phyloP scores from a whole-genome alignment of 2,113 vertebrate genomes.

The Opisthocomus hoazin region DNA sequence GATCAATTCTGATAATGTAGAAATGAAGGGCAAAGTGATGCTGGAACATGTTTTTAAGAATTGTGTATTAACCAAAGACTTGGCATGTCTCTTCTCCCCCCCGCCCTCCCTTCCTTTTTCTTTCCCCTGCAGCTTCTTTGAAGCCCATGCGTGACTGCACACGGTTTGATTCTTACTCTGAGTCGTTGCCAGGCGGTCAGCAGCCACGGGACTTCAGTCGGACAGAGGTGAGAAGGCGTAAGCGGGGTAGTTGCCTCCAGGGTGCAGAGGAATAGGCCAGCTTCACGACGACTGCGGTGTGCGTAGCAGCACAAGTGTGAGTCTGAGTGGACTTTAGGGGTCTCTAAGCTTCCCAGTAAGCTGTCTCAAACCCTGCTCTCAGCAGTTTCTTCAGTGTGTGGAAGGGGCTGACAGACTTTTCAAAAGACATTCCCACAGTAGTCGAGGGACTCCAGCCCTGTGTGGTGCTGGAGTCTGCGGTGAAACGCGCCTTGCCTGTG shows the following conservation, averaged over 20 bases:
- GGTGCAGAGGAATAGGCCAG: neutral
- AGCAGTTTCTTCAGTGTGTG: neutral
- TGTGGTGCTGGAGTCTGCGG: neutral
- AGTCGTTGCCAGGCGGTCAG: constrained; percentile 58
- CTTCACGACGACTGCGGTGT: neutral
- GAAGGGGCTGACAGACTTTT: neutral
- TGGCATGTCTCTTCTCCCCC: neutral
- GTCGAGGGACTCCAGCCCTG: neutral
- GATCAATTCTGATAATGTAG: neutral
- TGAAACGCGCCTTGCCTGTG: neutral
- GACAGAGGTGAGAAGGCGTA: constrained; percentile 64
- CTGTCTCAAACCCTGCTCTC: neutral
- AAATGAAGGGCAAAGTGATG: neutral
- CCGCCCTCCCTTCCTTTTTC: neutral
- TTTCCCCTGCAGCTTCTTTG: constrained; percentile 62
- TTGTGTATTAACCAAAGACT: neutral
- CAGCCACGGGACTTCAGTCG: constrained; percentile 57
- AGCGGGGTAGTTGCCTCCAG: neutral
- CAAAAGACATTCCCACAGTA: neutral
- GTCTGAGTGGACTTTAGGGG: neutral
- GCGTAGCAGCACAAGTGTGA: neutral
- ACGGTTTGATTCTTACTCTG: constrained; percentile 69
- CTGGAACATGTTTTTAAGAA: neutral
- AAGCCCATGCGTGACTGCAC: constrained; percentile 60
- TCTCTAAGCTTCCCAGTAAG: neutral